phyloP scores from a whole-genome alignment of 2,113 vertebrate species.

The Gadus chalcogrammus region DNA sequence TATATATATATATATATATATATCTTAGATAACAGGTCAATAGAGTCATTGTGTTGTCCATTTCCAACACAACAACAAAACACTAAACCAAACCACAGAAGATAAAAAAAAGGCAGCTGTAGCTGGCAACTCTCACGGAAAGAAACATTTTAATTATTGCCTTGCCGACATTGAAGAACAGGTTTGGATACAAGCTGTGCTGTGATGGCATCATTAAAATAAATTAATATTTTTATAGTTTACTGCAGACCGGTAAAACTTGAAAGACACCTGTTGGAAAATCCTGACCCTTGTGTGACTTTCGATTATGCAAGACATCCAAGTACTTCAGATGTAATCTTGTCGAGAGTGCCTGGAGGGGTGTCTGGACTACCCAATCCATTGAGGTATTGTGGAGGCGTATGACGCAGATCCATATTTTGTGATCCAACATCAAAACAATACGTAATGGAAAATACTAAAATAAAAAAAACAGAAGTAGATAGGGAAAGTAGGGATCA shows the following conservation, averaged over 20 bases:
- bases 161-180: neutral
- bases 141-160: slow-evolving; percentile 3
- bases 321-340: slow-evolving; percentile 15
- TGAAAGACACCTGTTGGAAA: slow-evolving; percentile 28
- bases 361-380: too few species aligned
- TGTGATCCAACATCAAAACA: too few species aligned
- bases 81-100: neutral
- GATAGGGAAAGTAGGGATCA: too few species aligned
- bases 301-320: slow-evolving; percentile 17
- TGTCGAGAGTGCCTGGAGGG: slow-evolving; percentile 8
- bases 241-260: slow-evolving; percentile 8
- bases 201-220: neutral
- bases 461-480: too few species aligned
- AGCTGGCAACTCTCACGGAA: neutral
- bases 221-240: neutral
- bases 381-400: too few species aligned
- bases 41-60: slow-evolving; percentile 3
- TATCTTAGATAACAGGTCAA: slow-evolving; percentile 1
- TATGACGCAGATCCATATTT: too few species aligned
- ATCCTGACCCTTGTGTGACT: slow-evolving; percentile 14
- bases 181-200: neutral
- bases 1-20: neutral
- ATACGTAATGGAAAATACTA: too few species aligned
- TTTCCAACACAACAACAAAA: slow-evolving; percentile 10
- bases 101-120: slow-evolving; percentile 14